Conservation (phyloP, 2,113 vertebrate species). For the Damaliscus lunatus region DNA sequence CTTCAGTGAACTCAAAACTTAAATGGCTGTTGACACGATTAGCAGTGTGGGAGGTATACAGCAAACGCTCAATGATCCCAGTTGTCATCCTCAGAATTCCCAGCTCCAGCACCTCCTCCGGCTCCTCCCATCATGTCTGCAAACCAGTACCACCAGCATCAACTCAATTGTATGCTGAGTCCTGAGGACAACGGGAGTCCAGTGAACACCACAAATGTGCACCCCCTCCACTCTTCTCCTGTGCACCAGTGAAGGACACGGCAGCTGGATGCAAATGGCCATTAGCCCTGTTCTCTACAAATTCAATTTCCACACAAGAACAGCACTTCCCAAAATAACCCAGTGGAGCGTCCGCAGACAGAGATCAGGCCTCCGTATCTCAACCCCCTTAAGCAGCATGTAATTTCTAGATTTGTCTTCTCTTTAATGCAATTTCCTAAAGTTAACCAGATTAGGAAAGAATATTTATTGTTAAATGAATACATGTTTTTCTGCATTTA, state of each 20-base stretch:
- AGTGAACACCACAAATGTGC: not conserved
- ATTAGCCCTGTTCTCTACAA: not conserved
- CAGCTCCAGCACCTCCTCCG: not conserved
- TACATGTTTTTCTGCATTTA: slow-evolving; percentile 13
- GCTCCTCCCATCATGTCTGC: not conserved
- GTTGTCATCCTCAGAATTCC: not conserved
- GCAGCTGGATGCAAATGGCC: not conserved
- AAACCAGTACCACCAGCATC: not conserved
- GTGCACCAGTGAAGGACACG: not conserved
- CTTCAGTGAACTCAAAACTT: not conserved
- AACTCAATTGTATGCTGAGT: not conserved
- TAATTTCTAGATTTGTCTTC: slow-evolving; percentile 29
- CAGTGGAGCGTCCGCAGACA: not conserved
- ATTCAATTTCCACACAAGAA: slow-evolving; percentile 58
- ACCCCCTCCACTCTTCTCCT: not conserved
- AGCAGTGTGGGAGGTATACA: not conserved
- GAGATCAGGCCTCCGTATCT: not conserved
- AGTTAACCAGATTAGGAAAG: slow-evolving; percentile 23
- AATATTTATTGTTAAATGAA: not conserved
- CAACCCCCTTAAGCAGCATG: not conserved
- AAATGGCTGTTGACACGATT: not conserved
- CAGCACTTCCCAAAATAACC: slow-evolving; percentile 3
- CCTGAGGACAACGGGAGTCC: fast-evolving
- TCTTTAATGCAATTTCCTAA: slow-evolving; percentile 25
- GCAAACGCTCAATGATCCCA: not conserved